phyloP scores from a whole-genome alignment of 2,113 vertebrate genomes.

The Nycticryphes semicollaris region DNA sequence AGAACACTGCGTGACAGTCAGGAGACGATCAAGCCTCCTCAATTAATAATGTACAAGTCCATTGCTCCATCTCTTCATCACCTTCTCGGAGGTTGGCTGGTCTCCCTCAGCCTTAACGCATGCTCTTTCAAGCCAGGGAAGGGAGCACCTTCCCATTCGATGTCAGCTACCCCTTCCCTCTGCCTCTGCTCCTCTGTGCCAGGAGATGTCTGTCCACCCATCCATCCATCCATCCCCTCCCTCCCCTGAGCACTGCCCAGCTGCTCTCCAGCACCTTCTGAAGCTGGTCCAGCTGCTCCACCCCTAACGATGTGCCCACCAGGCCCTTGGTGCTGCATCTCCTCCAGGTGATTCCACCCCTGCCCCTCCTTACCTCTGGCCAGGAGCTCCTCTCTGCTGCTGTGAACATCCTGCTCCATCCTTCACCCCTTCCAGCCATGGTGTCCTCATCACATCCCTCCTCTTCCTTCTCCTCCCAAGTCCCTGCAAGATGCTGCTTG shows the following conservation, averaged over 20 bases:
- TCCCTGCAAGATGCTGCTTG: background rate
- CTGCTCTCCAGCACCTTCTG: background rate
- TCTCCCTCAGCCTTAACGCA: background rate
- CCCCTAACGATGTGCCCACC: rapidly evolving
- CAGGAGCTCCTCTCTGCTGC: rapidly evolving
- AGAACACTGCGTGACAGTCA: background rate
- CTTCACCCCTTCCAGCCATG: rapidly evolving
- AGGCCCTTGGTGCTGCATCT: rapidly evolving
- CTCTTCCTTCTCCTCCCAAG: background rate
- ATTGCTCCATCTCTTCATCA: background rate
- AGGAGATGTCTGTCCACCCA: background rate
- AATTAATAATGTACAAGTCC: background rate
- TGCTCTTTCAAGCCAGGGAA: background rate
- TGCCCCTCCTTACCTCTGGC: background rate
- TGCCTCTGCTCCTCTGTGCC: background rate
- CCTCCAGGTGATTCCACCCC: background rate
- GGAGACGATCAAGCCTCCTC: background rate
- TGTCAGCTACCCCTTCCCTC: background rate
- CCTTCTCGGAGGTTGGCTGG: background rate
- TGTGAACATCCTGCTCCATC: rapidly evolving
- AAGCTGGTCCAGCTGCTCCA: rapidly evolving
- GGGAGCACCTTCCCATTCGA: background rate
- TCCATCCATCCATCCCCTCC: background rate
- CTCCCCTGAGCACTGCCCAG: rapidly evolving
- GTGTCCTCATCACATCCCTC: rapidly evolving